These are phyloP conservation scores for Sardina pilchardus DNA, from an alignment of 2,113 vertebrate species.

Conservation along the genomic window DNA sequence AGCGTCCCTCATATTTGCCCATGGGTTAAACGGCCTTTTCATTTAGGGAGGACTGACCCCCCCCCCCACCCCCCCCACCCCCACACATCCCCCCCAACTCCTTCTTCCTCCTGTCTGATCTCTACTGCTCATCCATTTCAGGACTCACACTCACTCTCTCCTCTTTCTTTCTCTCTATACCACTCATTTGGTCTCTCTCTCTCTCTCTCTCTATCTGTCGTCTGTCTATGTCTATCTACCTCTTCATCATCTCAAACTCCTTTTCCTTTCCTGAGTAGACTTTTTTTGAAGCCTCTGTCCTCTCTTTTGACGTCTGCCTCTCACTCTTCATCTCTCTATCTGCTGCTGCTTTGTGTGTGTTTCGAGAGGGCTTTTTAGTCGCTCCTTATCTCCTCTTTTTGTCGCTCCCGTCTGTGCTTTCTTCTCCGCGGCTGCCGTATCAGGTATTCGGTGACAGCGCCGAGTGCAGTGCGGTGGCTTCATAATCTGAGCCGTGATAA, in stretches of 20 bases:
- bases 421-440: background rate
- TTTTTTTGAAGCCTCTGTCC: background rate
- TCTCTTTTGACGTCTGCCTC: constrained; percentile 25
- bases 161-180: constrained; percentile 28
- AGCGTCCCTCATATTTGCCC: constrained; percentile 35
- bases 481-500: constrained; percentile 57
- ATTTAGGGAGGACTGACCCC: constrained; percentile 41
- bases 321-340: background rate
- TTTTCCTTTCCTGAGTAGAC: background rate
- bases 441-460: constrained; percentile 4
- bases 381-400: background rate
- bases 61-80: no score
- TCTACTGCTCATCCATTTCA: background rate
- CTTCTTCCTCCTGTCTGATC: background rate
- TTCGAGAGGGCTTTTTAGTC: constrained; percentile 2
- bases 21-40: constrained; percentile 50
- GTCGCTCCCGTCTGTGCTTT: background rate
- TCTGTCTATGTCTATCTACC: background rate
- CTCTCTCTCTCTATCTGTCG: constrained; percentile 38
- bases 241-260: background rate
- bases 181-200: constrained; percentile 15
- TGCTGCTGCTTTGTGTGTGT: background rate
- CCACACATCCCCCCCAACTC: background rate
- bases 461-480: constrained; percentile 13
- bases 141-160: background rate